phyloP scores from a whole-genome alignment of 2,113 vertebrate species.

The Toxotes jaculatrix region DNA sequence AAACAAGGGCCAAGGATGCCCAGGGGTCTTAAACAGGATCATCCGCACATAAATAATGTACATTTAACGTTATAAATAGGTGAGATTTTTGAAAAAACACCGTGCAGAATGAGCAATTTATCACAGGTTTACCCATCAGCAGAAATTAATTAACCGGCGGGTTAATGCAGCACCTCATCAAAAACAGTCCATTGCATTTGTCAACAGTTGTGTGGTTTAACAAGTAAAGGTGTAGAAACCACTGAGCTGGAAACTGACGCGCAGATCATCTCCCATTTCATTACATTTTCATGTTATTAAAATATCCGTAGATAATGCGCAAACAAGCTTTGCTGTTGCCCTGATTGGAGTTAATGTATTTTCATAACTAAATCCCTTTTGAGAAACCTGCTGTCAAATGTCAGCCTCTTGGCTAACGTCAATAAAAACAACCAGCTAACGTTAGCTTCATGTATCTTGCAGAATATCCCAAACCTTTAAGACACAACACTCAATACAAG shows the following conservation, averaged over 20 bases:
- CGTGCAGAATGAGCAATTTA: background rate
- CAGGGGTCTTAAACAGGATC: background rate
- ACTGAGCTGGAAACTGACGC: background rate
- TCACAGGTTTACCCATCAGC: background rate
- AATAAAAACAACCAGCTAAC: background rate
- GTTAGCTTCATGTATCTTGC: background rate
- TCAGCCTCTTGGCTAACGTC: background rate
- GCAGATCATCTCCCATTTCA: background rate
- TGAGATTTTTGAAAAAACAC: background rate
- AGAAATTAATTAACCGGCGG: background rate
- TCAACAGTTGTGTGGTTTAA: background rate
- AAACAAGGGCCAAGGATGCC: background rate
- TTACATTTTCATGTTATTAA: too few relatives aligned
- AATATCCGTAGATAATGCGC: too few relatives aligned
- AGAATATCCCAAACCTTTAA: background rate
- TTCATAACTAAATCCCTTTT: background rate
- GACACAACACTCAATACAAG: background rate
- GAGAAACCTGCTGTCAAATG: background rate
- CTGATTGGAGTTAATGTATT: background rate
- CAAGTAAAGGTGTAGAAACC: background rate
- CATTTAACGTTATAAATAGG: background rate
- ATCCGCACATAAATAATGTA: background rate
- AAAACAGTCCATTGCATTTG: background rate
- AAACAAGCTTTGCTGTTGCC: background rate
- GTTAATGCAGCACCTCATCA: background rate